These are phyloP conservation scores for Drosophila atroscutellata DNA, from an alignment of 2,888 invertebrate species.

Conservation along the genomic window DNA sequence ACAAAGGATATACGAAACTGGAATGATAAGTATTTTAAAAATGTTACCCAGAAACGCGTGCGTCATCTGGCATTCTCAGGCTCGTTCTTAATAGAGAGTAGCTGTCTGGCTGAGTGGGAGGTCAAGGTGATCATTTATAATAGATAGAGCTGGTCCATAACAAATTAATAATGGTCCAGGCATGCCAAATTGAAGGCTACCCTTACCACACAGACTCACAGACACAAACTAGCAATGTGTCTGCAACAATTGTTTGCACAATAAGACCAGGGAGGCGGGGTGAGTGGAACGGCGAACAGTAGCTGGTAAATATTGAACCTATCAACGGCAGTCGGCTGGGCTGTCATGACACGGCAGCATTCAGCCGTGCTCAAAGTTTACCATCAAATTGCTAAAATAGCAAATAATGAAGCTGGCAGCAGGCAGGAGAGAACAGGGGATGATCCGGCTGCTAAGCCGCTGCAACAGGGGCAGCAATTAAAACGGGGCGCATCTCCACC, in stretches of 20 bases:
- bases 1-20: background rate
- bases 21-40: conserved; percentile 10
- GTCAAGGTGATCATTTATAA: conserved; percentile 56
- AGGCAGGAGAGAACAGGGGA: conserved; percentile 56
- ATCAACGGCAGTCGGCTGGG: conserved; percentile 48
- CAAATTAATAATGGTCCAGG: conserved; percentile 67
- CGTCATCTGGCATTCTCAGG: conserved; percentile 40
- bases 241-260: conserved; percentile 46
- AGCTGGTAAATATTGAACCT: conserved; percentile 55
- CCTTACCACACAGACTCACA: conserved; percentile 23
- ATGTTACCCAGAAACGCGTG: conserved; percentile 7
- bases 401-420: conserved; percentile 80
- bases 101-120: conserved; percentile 30
- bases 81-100: background rate
- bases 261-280: background rate
- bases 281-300: conserved; percentile 8
- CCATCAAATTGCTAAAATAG: conserved; percentile 81
- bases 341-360: conserved; percentile 44
- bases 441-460: conserved; percentile 75
- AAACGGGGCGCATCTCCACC: conserved; percentile 58
- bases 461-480: conserved; percentile 74
- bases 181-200: conserved; percentile 45
- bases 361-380: conserved; percentile 72
- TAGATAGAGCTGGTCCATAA: conserved; percentile 60
- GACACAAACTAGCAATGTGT: conserved; percentile 54